Evolutionary conservation across 1,140 invertebrate species (phyloP), one percentile per base, ranked within the genome.

Genomic region (Colletes gigas): DNA sequence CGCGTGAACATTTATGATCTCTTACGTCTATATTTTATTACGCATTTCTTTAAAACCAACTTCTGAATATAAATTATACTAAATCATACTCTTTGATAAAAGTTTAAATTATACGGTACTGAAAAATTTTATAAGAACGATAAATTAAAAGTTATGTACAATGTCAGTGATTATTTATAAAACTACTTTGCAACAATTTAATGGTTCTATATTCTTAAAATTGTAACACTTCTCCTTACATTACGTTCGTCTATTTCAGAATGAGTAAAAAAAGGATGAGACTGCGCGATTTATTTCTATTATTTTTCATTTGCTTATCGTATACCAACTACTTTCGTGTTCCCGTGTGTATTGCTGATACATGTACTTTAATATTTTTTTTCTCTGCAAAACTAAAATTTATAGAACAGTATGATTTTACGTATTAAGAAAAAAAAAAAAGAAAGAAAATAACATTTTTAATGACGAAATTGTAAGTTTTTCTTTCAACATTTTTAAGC

Each of bases 261-360:
- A 41, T 76, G 30, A 15, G 21, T 77, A 59, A 69, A 59, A 77
- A 69, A 52, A 54, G 17, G 14, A 59, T 47, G 15, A 59, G 15
- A 69, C 41, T 10, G 54, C 65, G 44, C 41, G 41, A 77, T 14
- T 76, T 68, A 77, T 59, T 19, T 59, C 65, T 50, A 69, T 69
- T 50, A 77, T 39, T 60, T 69, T 77, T 65, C 74, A 50, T 12
- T 41, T 39, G 65, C 30, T 77, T 77, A 69, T 77, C 74, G 74
- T 77, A 77, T 77, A 77, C 66, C 66, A 59, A 69, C 74, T 77
- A 77, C 74, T 77, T 77, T 77, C 74, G 41, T 77, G 74, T 77
- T 77, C 74, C 74, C 74, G 54, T 77, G 47, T 69, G 21, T 77
- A 77, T 69, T 77, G 63, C 66, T 59, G 41, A 50, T 69, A 59